Percentiles rank a stretch among this genome's conserved stretches.
These are phyloP conservation scores for Corythoichthys intestinalis DNA, from an alignment of 2,113 vertebrate species.

Conservation along the genomic window DNA sequence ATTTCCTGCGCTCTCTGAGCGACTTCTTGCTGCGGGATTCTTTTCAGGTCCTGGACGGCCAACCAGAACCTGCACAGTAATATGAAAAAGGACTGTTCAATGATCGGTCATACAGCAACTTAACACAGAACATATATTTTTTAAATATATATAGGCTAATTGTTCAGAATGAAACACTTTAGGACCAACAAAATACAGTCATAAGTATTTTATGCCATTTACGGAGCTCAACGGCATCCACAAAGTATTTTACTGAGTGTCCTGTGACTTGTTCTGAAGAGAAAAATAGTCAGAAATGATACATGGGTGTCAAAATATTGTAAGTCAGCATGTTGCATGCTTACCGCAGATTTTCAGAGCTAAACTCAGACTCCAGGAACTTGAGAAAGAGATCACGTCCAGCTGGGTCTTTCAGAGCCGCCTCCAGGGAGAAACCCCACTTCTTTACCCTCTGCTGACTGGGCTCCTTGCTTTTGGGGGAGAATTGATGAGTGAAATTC, in stretches of 20 bases:
- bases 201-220: no score
- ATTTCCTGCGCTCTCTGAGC: slow-evolving; percentile 86
- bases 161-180: no score
- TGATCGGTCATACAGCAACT: neutral
- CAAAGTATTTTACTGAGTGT: no score
- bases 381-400: slow-evolving; percentile 94
- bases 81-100: neutral
- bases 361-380: slow-evolving; percentile 97
- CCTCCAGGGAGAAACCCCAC: slow-evolving; percentile 96
- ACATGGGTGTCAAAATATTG: no score
- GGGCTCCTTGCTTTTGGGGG: slow-evolving; percentile 85
- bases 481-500: neutral
- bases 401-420: slow-evolving; percentile 89
- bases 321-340: neutral
- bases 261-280: no score
- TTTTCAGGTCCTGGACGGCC: slow-evolving; percentile 91
- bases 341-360: slow-evolving; percentile 98
- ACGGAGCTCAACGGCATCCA: no score
- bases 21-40: slow-evolving; percentile 86
- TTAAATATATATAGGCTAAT: no score
- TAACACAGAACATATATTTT: no score
- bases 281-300: no score
- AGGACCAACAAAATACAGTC: no score
- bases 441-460: slow-evolving; percentile 93
- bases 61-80: slow-evolving; percentile 84